These are phyloP conservation scores for Bombyx huttoni DNA, from an alignment of 2,888 invertebrate genomes.

Conservation along the genomic window DNA sequence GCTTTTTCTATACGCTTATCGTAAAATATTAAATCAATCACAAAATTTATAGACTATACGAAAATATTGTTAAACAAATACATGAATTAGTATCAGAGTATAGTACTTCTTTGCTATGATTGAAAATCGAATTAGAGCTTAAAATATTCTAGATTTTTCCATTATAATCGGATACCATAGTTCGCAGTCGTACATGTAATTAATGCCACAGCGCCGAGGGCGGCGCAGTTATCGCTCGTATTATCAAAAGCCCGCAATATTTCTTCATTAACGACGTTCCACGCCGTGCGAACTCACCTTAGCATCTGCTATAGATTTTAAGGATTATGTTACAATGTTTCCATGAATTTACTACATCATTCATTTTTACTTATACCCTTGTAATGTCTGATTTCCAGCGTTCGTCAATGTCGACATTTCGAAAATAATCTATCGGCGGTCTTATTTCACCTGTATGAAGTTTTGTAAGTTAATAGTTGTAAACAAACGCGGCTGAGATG, in stretches of 20 bases:
- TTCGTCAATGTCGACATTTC: too few species aligned
- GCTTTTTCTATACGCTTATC: neutral
- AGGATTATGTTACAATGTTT: constrained; percentile 8
- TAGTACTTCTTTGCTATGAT: too few species aligned
- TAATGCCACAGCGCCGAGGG: constrained; percentile 37
- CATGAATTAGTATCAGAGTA: too few species aligned
- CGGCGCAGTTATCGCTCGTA: constrained; percentile 43
- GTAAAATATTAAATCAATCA: too few species aligned
- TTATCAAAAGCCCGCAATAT: constrained; percentile 61
- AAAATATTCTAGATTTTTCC: neutral
- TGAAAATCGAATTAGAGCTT: too few species aligned
- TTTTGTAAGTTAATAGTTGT: too few species aligned
- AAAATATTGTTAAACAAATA: too few species aligned
- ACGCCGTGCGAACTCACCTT: constrained; percentile 35
- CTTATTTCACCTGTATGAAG: too few species aligned
- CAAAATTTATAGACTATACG: too few species aligned
- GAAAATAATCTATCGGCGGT: too few species aligned
- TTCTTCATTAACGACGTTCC: constrained; percentile 64
- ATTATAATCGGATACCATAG: neutral
- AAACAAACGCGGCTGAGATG: too few species aligned
- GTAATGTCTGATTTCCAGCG: too few species aligned
- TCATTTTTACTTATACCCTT: neutral
- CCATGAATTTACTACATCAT: neutral
- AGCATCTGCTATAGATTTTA: constrained; percentile 32
- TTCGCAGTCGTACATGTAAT: constrained; percentile 32